Base-by-base conservation (phyloP, 2,888 invertebrate species). In the Apocheima hispidaria region DNA sequence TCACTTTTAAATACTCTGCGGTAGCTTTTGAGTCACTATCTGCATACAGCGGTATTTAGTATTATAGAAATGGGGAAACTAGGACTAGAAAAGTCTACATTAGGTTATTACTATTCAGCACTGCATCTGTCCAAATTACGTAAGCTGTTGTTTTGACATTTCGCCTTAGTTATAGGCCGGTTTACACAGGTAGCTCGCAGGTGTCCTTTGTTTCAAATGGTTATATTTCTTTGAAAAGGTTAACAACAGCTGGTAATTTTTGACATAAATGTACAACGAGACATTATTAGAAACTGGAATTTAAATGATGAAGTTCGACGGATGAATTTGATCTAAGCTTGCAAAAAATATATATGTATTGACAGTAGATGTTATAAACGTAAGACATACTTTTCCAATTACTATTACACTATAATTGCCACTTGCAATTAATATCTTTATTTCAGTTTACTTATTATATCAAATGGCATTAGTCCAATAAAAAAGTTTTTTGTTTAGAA, bases 81-180 rank as follows among this genome's bases (percentile, higher is more conserved):
- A n/a, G n/a, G n/a, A n/a, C n/a, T n/a, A n/a, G n/a, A n/a, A n/a
- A n/a, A 9, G 7, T 26, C 12, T 28, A 43, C 20, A n/a, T 9
- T 16, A n/a, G 40, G 28, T 33, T 35, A 60, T 58, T 63, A 48
- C 23, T 46, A 53, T 49, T 52, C 26, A 60, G 33, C 28, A 33
- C 18, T 26, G 51, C 77, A 73, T 68, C 72, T 70, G 75, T 60
- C 40, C 23, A 58, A 62, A 43, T 67, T 68, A 72, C 72, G 66
- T 66, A 55, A 73, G 66, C 26, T 6, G 23, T 64, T 63, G 67
- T 72, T 56, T 68, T 77, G 75, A 74, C 73, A 77, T 75, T 74
- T 72, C 49, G 60, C 28, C 63, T 38, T 69, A 66, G 69, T 66
- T 69, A 69, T 60, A 50, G 35, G 48, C 16, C 21, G 18, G 44